These are phyloP conservation scores for Brachypteracias leptosomus DNA, from an alignment of 2,113 vertebrate species.

Conservation along the genomic window DNA sequence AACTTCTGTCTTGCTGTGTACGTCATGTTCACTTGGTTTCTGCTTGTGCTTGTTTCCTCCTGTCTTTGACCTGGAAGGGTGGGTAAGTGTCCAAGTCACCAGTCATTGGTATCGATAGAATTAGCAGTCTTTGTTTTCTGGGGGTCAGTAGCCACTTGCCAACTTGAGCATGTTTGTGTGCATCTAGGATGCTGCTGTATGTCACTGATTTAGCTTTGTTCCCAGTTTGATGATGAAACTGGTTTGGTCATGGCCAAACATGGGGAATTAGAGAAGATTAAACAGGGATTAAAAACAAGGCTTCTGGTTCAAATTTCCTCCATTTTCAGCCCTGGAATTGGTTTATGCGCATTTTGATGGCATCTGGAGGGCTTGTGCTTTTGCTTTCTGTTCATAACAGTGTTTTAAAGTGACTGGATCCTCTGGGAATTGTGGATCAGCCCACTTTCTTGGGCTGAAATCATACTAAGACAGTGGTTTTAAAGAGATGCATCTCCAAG, in stretches of 20 bases:
- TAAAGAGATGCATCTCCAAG: neutral
- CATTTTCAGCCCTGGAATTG: neutral
- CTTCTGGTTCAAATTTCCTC: neutral
- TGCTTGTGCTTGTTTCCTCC: fast-evolving
- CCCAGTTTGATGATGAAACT: neutral
- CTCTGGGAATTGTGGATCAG: neutral
- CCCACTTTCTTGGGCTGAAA: neutral
- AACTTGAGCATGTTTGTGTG: neutral
- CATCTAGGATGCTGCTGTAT: neutral
- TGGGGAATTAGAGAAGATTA: neutral
- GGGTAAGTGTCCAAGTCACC: neutral
- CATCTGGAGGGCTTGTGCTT: neutral
- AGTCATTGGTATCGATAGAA: neutral
- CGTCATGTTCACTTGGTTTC: neutral
- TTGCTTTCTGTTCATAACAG: neutral
- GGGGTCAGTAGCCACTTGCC: neutral
- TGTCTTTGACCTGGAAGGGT: neutral
- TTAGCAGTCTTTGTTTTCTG: neutral
- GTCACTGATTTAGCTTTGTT: neutral
- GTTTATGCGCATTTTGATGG: neutral
- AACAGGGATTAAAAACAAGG: neutral
- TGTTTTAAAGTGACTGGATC: neutral
- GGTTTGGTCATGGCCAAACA: neutral
- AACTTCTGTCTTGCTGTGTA: neutral
- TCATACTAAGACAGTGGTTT: neutral